A percentile compares a stretch with the other conserved stretches of the same genome.
Conservation (phyloP, 2,113 vertebrate genomes). For the Theristicus caerulescens region DNA sequence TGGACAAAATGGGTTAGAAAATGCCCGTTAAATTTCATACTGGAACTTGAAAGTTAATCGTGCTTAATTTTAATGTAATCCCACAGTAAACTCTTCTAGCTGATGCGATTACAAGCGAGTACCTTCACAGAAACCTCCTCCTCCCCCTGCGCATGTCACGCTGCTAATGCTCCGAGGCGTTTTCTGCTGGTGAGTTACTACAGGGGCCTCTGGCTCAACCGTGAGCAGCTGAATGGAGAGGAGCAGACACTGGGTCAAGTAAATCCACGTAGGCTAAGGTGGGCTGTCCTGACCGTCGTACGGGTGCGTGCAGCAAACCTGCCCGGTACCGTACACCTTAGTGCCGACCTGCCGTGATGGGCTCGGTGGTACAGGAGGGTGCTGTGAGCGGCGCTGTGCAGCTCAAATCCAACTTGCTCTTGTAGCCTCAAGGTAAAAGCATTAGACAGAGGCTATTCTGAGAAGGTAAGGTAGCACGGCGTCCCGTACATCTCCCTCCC, state of each 20-base stretch:
- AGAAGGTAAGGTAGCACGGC: too few relatives aligned
- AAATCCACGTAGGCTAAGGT: not conserved
- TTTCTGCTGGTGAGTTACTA: not conserved
- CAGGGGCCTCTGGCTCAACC: not conserved
- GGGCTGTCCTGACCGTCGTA: not conserved
- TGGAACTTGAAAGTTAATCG: not conserved
- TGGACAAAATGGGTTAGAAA: not conserved
- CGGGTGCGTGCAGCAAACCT: too few relatives aligned
- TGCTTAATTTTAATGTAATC: not conserved
- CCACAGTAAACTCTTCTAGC: not conserved
- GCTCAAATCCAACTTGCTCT: not conserved
- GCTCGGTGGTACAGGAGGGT: rapidly evolving
- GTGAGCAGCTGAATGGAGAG: not conserved
- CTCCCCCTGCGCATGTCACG: not conserved
- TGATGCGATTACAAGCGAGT: not conserved
- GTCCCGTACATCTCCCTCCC: not conserved
- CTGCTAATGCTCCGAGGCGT: not conserved
- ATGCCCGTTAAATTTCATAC: not conserved
- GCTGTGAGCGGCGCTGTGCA: not conserved
- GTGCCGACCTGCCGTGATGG: not conserved
- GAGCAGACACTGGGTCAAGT: too few relatives aligned
- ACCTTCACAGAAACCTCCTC: not conserved
- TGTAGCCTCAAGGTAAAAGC: not conserved
- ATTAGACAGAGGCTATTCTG: not conserved
- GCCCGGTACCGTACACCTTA: rapidly evolving